Evolutionary conservation across 2,113 vertebrate genomes (phyloP), one percentile per base, ranked within the genome.

Genomic region (Oxyruncus cristatus): DNA sequence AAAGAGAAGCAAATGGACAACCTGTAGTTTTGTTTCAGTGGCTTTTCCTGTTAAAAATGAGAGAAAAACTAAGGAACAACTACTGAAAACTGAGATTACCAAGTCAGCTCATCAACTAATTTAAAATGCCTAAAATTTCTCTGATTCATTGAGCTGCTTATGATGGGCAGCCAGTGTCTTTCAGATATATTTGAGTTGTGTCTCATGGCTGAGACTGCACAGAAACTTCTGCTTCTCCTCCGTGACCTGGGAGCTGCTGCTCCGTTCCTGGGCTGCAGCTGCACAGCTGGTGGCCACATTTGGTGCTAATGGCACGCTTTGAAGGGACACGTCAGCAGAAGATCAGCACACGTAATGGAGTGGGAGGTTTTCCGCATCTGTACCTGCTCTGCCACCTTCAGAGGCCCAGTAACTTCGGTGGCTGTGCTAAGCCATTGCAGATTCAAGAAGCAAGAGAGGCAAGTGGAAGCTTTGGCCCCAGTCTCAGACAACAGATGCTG

Each of bases 231-330:
- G 30, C 63, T 59, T 62, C 85, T 96, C 37, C 75, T 66, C 61
- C 44, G 44, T 61, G 33, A 49, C 63, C 47, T 3, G 52, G 30
- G 56, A 41, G 72, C 53, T 82, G 82, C 66, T 79, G 35, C 8
- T 17, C 72, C 68, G 53, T 53, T 86, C 42, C 95, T 92, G 94
- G 93, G 83, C 90, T 56, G 62, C 95, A 95, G 94, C 94, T 88
- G 95, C 92, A 93, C 95, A 97, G 94, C 95, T 97, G 97, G 66
- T 80, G 89, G 83, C 96, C 96, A 96, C 89, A 91, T 96, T 97
- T 75, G 84, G 66, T 80, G 89, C 95, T 93, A 74, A 82, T 72
- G 91, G 87, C 86, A 49, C 1, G 72, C 96, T 97, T 95, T 95
- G 91, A 95, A 97, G 88, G 91, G 35, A 14, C 13, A 85, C 14